Conservation (phyloP, 2,113 vertebrate genomes). For the Tiliqua scincoides region DNA sequence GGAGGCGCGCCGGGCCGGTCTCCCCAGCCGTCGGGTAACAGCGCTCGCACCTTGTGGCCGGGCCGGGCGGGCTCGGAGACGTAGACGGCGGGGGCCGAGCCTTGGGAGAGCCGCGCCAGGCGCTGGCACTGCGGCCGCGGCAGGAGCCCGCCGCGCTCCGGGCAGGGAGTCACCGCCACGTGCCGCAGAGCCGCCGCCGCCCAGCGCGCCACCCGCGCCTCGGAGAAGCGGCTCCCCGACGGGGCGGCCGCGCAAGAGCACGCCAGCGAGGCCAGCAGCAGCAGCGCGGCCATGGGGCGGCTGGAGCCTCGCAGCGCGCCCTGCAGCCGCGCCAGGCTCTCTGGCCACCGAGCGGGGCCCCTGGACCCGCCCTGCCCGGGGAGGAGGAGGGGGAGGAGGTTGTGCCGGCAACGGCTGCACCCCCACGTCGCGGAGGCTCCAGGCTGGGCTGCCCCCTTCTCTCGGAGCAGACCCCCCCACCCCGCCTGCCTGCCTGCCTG, state of each 20-base stretch:
- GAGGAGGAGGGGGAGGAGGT: background rate
- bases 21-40: conserved; percentile 27
- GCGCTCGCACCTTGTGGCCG: background rate
- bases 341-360: background rate
- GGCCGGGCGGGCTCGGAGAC: conserved; percentile 38
- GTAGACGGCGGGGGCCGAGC: background rate
- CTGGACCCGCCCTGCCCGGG: background rate
- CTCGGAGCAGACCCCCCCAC: background rate
- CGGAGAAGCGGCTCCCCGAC: background rate
- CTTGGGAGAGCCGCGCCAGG: background rate
- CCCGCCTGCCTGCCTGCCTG: too few species aligned
- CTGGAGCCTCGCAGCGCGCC: background rate
- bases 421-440: too few species aligned
- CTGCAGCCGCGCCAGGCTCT: background rate
- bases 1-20: background rate
- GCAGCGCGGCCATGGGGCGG: background rate
- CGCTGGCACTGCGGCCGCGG: background rate
- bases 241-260: accelerated
- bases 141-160: accelerated
- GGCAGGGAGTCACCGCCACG: background rate
- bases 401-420: background rate
- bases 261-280: background rate
- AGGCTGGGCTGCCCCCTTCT: conserved; percentile 42
- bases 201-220: background rate
- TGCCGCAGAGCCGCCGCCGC: background rate